Conservation (phyloP, 2,113 vertebrate species). For the Danionella cerebrum region DNA sequence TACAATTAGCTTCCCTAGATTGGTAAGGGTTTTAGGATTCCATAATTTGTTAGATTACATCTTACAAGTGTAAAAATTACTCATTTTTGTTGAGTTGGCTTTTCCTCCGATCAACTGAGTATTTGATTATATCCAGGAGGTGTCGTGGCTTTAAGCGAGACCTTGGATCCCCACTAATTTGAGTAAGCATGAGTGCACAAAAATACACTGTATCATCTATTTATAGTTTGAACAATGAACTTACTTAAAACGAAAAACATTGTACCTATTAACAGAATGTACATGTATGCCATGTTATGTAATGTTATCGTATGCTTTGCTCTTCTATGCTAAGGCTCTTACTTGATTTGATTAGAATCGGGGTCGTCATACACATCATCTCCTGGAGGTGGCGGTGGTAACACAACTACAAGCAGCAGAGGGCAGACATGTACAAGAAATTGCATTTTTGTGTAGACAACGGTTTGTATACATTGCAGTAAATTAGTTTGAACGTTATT, state of each 20-base stretch:
- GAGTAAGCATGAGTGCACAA: too few relatives aligned
- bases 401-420: conserved; percentile 53
- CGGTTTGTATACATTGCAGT: neutral
- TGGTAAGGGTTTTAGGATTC: conserved; percentile 35
- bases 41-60: conserved; percentile 47
- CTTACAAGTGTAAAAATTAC: conserved; percentile 82
- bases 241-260: too few relatives aligned
- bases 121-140: conserved; percentile 80
- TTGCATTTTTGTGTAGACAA: neutral
- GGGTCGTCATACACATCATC: conserved; percentile 84
- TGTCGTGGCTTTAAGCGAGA: conserved; percentile 63
- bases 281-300: neutral
- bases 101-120: conserved; percentile 76
- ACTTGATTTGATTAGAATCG: conserved; percentile 67
- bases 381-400: conserved; percentile 64
- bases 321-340: conserved; percentile 17
- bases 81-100: conserved; percentile 66
- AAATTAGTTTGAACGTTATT: neutral
- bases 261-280: conserved; percentile 4
- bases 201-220: too few relatives aligned
- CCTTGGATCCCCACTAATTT: conserved; percentile 65
- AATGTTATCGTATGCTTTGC: neutral
- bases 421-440: conserved; percentile 12
- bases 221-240: too few relatives aligned
- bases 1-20: too few relatives aligned